Evolutionary conservation across 2,797 vertebrate species (phyloP), one percentile per base, ranked within the genome.

Genomic region (Sphenodon punctatus): DNA sequence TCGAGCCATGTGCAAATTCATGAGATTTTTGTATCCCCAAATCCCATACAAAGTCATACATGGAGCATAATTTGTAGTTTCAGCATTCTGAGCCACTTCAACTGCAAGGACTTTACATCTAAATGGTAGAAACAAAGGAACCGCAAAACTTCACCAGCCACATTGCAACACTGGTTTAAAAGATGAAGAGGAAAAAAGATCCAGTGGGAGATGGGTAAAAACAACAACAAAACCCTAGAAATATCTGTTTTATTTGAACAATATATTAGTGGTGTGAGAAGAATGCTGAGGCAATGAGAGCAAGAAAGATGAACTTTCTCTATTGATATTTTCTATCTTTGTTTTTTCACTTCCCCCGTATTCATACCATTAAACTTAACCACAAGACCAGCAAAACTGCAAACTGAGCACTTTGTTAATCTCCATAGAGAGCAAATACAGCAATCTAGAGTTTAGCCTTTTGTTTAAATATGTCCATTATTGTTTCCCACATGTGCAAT

Each of bases 301-400:
- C 23, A n/a, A 4, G 53, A 67, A 78, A 43, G 46, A 71, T 60
- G 49, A 73, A 82, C 67, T 87, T 89, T 41, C 76, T 82, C 7
- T 30, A 6, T 36, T 69, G 71, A 55, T 72, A 82, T 79, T 88
- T 81, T 88, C 76, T 78, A 10, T 36, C 67, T 1, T 55, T 55
- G 67, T 65, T 22, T 42, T 74, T 51, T 56, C 67, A 41, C 32
- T 75, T 65, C 81, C 45, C 74, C 23, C 78, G 69, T 51, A 75
- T 80, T 84, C 90, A 68, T 86, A 5, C 78, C 86, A 82, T 78
- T 59, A 43, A 88, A 87, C 66, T 41, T 58, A 42, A 30, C 75
- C 87, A 84, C 75, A 64, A 85, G 88, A 96, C 93, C 96, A 97
- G 96, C 96, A 96, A 89, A 92, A 91, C 89, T 94, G 95, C 94